Conservation (phyloP, 1,140 invertebrate species). For the Copidosoma floridanum region DNA sequence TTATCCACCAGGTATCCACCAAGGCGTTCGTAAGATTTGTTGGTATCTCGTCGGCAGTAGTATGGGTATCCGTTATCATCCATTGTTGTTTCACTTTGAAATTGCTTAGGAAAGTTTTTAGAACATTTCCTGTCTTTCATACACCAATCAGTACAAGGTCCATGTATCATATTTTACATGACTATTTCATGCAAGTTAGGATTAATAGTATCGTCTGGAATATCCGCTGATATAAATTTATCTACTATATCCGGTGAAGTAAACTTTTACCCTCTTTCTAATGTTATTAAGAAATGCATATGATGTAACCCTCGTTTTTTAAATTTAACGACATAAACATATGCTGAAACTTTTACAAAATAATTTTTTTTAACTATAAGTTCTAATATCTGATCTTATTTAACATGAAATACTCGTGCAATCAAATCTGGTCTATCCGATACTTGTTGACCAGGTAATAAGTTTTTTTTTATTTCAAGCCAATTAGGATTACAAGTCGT, state of each 20-base stretch:
- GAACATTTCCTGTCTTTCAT: not conserved
- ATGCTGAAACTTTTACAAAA: conserved; percentile 26
- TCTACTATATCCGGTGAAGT: not conserved
- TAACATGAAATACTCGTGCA: conserved; percentile 1
- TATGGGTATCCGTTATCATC: not conserved
- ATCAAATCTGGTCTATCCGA: not conserved
- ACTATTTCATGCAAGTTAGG: not conserved
- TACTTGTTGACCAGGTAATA: not conserved
- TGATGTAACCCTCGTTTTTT: conserved; percentile 49
- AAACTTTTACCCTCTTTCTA: conserved; percentile 35
- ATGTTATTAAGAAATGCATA: conserved; percentile 50
- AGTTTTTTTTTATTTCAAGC: conserved; percentile 8
- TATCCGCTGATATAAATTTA: not conserved
- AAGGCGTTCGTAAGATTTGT: not conserved
- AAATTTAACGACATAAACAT: conserved; percentile 49
- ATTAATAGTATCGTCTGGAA: not conserved
- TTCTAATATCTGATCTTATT: conserved; percentile 23
- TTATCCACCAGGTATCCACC: not conserved
- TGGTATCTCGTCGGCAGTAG: not conserved
- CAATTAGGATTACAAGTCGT: conserved; percentile 7
- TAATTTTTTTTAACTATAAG: conserved; percentile 13
- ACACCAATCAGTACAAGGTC: not conserved
- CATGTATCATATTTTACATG: not conserved
- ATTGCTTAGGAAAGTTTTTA: not conserved
- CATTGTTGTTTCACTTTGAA: not conserved